Evolutionary conservation across 2,888 invertebrate genomes (phyloP), one percentile per base, ranked within the genome.

Genomic region (Cabera pusaria): DNA sequence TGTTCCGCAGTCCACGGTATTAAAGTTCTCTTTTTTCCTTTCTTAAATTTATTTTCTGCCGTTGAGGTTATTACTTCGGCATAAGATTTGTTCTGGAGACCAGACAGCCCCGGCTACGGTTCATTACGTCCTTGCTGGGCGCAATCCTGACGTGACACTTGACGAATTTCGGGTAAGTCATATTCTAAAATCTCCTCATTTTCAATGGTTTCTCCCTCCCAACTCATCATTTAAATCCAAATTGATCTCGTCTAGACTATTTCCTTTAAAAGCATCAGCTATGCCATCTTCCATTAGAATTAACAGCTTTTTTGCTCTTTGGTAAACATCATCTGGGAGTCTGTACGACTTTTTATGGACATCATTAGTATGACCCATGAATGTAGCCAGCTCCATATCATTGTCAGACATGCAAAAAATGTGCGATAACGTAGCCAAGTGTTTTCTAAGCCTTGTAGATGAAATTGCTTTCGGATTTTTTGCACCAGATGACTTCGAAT

Each of bases 371-470:
- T 48, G 22, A 10, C 22, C 22, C 22, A 22, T 22, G 10, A 61
- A 62, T 25, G 51, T 52, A 25, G 59, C 56, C 6, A 64, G 37
- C 35, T 65, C 63, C 37, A 59, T 49, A 26, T 65, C 60, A 44
- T 46, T 56, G 47, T 64, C 59, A 23, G 53, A 39, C 56, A 61
- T 59, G 26, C 37, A 55, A 26, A 63, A 62, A 5, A 65, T 32
- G 46, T 65, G 63, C 27, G 61, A 44, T 22, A 64, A 44, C 2
- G 62, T 64, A 6, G 58, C 56, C 28, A 64, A 52, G 54, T 64
- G 62, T 49, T 64, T 67, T 36, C 61, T 44, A 2, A 68, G 52
- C 29, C 56, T 48, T n/a, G n/a, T n/a, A n/a, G n/a, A n/a, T n/a
- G n/a, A n/a, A n/a, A n/a, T n/a, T n/a, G n/a, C n/a, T n/a, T 58